Percentiles rank a stretch among this genome's conserved stretches.
phyloP scores from a whole-genome alignment of 2,113 vertebrate species.

The Rousettus leschenaultii region DNA sequence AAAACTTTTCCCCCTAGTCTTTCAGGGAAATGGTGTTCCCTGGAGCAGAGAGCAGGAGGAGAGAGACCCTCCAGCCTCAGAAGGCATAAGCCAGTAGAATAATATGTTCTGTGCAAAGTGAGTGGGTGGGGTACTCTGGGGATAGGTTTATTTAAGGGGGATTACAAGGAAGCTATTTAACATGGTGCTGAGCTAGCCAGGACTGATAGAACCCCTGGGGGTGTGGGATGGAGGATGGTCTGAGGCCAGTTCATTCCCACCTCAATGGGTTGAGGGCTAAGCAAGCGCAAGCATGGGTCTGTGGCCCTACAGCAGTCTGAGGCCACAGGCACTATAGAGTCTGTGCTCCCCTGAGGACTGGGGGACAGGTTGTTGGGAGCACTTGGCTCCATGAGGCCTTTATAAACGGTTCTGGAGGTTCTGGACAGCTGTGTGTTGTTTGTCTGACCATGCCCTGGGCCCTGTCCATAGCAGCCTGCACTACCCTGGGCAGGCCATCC shows the following conservation, averaged over 20 bases:
- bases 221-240: not conserved
- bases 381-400: not conserved
- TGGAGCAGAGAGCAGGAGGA: not conserved
- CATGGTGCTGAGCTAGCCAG: not conserved
- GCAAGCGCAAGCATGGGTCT: not conserved
- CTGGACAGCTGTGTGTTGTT: constrained; percentile 12
- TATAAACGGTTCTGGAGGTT: constrained; percentile 53
- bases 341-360: not conserved
- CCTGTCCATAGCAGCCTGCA: not conserved
- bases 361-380: not conserved
- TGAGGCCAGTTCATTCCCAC: not conserved
- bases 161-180: constrained; percentile 51
- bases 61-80: not conserved
- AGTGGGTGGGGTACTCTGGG: constrained; percentile 41
- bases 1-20: not conserved
- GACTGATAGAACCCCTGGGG: not conserved
- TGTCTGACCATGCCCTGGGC: not conserved
- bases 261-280: not conserved
- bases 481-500: not conserved
- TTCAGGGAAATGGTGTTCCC: not conserved
- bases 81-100: constrained; percentile 48
- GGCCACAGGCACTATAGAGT: not conserved
- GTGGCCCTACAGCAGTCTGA: not conserved
- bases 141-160: constrained; percentile 54
- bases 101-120: constrained; percentile 50